Evolutionary conservation across 2,113 vertebrate genomes (phyloP).

Genomic region (Ahaetulla prasina): DNA sequence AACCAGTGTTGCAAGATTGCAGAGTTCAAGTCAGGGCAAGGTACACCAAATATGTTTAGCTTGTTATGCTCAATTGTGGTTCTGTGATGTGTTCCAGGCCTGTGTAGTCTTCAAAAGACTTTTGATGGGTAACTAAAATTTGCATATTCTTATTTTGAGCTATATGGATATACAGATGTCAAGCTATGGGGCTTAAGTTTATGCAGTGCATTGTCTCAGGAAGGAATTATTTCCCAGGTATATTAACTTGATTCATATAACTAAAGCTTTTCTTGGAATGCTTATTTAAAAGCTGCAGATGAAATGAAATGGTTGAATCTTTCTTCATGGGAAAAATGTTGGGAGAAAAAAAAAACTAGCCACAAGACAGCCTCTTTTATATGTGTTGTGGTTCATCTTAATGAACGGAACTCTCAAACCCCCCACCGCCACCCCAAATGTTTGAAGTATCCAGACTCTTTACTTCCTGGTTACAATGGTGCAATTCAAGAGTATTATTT

Average conservation of each 20-base stretch:
- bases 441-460: neutral
- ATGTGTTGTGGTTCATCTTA: neutral
- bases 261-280: neutral
- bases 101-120: constrained; percentile 44
- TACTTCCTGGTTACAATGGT: neutral
- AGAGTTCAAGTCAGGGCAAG: constrained; percentile 41
- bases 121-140: constrained; percentile 37
- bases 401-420: too few species aligned
- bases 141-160: constrained; percentile 36
- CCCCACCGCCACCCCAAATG: neutral
- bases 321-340: neutral
- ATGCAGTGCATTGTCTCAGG: neutral
- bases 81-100: constrained; percentile 40
- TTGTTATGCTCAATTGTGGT: constrained; percentile 38
- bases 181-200: neutral
- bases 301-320: neutral
- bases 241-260: neutral
- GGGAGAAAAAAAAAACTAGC: neutral
- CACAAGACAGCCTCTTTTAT: neutral
- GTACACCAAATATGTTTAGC: constrained; percentile 20
- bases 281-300: neutral
- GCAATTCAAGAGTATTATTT: neutral
- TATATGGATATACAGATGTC: constrained; percentile 20
- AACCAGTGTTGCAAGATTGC: constrained; percentile 17
- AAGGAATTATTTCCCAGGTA: neutral